Evolutionary conservation across 2,888 invertebrate genomes (phyloP), one percentile per base, ranked within the genome.

Genomic region (Melanostoma mellinum): DNA sequence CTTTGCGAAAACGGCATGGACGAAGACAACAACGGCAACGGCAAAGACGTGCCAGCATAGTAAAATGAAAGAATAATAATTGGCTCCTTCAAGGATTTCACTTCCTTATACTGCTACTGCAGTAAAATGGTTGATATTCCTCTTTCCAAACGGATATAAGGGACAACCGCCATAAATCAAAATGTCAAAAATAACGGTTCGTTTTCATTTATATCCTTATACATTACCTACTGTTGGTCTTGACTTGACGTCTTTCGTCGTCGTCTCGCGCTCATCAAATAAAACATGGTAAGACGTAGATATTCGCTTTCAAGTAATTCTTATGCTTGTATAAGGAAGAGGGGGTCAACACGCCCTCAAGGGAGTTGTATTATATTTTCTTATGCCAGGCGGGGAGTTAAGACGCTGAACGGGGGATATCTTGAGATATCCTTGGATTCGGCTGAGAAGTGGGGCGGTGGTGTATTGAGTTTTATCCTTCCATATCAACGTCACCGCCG

Each of bases 141-240:
- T 44, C 40, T 50, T 40, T 40, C 48, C 61, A 58, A 67, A 46
- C 77, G 74, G 58, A 78, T 74, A 74, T 69, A 78, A 65, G 69
- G 74, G 84, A 84, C 84, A 74, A 58, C 74, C 65, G 50, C 79
- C 53, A 84, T 84, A 84, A 84, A 84, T 84, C 84, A 84, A 79
- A 84, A 84, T 84, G 84, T 79, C 84, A 84, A 71, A 78, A 84
- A 84, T 75, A 84, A 84, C 84, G 75, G 69, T 84, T 79, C 61
- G 67, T 75, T 84, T 84, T 84, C 74, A 75, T 75, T 79, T 71
- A 68, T 63, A 74, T 78, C 71, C 84, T 60, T 48, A 58, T 52
- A 58, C 58, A 56, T 53, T 61, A 71, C 69, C 71, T 32, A 79
- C 74, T 63, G 53, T 38, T 10, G 55, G 38, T 56, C 61, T 40